These are phyloP conservation scores for Prinia subflava DNA, from an alignment of 2,113 vertebrate genomes.

Conservation along the genomic window DNA sequence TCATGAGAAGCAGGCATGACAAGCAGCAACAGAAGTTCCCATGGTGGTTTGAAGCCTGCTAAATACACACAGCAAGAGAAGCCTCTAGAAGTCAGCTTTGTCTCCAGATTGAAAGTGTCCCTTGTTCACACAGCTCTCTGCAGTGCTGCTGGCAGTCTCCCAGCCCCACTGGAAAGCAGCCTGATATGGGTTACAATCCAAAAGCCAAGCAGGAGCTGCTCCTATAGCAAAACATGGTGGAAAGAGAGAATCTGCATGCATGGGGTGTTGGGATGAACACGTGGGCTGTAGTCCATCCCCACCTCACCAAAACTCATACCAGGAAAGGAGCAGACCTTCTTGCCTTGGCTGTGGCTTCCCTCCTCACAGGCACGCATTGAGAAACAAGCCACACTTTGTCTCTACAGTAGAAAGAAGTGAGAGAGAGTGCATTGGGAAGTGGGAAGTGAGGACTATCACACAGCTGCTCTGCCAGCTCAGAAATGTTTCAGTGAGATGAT, in stretches of 20 bases:
- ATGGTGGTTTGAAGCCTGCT: not conserved
- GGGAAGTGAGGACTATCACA: not conserved
- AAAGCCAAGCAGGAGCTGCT: not conserved
- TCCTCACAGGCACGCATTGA: not conserved
- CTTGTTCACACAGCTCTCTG: not conserved
- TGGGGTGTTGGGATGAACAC: not conserved
- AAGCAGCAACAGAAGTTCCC: not conserved
- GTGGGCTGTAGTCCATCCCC: not conserved
- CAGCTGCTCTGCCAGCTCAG: not conserved
- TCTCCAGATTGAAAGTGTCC: not conserved
- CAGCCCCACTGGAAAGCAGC: not conserved
- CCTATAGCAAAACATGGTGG: accelerated
- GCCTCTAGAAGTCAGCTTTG: not conserved
- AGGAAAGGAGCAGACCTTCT: not conserved
- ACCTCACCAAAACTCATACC: not conserved
- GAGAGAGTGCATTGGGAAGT: not conserved
- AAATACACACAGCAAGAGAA: not conserved
- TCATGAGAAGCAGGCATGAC: not conserved
- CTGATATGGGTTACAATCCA: accelerated
- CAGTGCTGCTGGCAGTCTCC: not conserved
- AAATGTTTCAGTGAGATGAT: not conserved
- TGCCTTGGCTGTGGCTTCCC: not conserved
- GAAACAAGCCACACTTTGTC: not conserved
- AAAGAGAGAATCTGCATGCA: not conserved
- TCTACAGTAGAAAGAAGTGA: not conserved